Evolutionary conservation across 2,113 vertebrate genomes (phyloP).

Genomic region (Dicaeum eximium): DNA sequence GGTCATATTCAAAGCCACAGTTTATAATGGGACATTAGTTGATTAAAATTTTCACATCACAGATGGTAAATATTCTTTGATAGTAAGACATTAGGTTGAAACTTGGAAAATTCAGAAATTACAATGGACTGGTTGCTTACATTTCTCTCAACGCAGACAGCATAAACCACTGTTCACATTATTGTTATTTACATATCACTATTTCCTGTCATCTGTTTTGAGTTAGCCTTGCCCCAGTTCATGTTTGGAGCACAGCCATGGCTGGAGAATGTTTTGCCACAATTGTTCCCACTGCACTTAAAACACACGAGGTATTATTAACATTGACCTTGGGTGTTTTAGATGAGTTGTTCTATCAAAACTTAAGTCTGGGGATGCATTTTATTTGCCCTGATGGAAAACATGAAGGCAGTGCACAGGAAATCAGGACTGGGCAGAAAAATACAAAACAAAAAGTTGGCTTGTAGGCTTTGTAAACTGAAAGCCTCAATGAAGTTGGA

Average conservation of each 20-base stretch:
- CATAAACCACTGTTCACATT: background rate
- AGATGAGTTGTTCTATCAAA: background rate
- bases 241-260: background rate
- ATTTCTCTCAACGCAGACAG: background rate
- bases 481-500: background rate
- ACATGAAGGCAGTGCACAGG: background rate
- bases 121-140: background rate
- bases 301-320: background rate
- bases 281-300: background rate
- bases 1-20: accelerated
- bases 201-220: background rate
- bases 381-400: background rate
- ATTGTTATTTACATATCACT: background rate
- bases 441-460: background rate
- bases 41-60: background rate
- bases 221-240: background rate
- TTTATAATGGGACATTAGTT: background rate
- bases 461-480: background rate
- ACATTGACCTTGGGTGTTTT: background rate
- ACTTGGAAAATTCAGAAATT: background rate
- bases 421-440: background rate
- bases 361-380: background rate
- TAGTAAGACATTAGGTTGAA: background rate
- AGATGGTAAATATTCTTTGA: background rate
- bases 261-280: background rate